Evolutionary conservation across 2,888 invertebrate species (phyloP).

Genomic region (Agonopterix heracliana): DNA sequence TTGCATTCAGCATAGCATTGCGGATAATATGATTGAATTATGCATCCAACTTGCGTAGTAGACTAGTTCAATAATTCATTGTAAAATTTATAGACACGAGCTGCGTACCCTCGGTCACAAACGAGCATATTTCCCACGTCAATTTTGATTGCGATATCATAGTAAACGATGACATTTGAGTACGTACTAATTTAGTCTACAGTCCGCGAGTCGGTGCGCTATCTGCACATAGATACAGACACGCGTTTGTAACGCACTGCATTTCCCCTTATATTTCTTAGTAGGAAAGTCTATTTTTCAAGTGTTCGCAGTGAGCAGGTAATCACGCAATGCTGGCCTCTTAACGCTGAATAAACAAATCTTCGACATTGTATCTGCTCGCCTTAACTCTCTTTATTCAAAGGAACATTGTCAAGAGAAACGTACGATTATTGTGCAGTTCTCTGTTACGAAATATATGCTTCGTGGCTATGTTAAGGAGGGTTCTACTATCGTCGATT

Average conservation of each 20-base stretch:
- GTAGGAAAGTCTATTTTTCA: slow-evolving; percentile 52
- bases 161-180: slow-evolving; percentile 67
- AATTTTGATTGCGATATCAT: slow-evolving; percentile 72
- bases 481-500: slow-evolving; percentile 60
- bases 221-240: slow-evolving; percentile 49
- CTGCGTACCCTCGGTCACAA: slow-evolving; percentile 54
- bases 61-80: slow-evolving; percentile 61
- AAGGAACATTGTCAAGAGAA: slow-evolving; percentile 73
- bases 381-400: slow-evolving; percentile 71
- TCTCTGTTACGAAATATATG: slow-evolving; percentile 69
- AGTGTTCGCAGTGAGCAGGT: slow-evolving; percentile 28
- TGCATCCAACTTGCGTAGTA: slow-evolving; percentile 45
- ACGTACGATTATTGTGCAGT: slow-evolving; percentile 71
- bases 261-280: slow-evolving; percentile 41
- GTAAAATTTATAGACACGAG: slow-evolving; percentile 62
- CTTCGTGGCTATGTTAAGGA: slow-evolving; percentile 57
- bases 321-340: slow-evolving; percentile 60
- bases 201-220: slow-evolving; percentile 41
- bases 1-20: neutral
- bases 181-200: slow-evolving; percentile 62
- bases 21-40: slow-evolving; percentile 54
- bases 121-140: slow-evolving; percentile 74
- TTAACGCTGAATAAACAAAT: slow-evolving; percentile 67
- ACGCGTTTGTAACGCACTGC: slow-evolving; percentile 26
- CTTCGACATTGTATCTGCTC: slow-evolving; percentile 71